A percentile compares a stretch with the other conserved stretches of the same genome.
Evolutionary conservation across 2,888 invertebrate genomes (phyloP).

Genomic region (Nephrotoma guestfalica): DNA sequence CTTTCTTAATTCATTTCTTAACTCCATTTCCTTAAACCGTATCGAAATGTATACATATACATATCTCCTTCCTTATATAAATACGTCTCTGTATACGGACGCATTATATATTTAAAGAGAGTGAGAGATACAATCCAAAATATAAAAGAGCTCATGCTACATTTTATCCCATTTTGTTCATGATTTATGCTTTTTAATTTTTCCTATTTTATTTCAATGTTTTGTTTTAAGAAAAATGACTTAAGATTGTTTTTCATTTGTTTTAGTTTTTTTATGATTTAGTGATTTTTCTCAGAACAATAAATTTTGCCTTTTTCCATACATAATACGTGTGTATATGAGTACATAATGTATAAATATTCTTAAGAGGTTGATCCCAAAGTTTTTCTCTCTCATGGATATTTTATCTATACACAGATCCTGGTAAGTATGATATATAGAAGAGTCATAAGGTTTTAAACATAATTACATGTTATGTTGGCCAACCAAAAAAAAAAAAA

Average conservation of each 20-base stretch:
- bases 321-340: not conserved
- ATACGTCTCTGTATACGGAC: not conserved
- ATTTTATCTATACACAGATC: not conserved
- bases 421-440: not conserved
- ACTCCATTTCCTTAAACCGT: not conserved
- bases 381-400: not conserved
- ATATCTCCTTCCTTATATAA: not conserved
- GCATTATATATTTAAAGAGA: not conserved
- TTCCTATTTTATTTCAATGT: not conserved
- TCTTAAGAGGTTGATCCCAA: not conserved
- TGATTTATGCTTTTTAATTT: not conserved
- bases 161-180: not conserved
- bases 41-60: not conserved
- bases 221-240: not conserved
- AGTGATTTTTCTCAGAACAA: not conserved
- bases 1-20: not conserved
- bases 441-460: not conserved
- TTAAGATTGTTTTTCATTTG: not conserved
- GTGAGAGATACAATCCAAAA: not conserved
- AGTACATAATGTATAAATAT: not conserved
- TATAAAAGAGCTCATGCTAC: not conserved
- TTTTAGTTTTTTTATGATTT: not conserved
- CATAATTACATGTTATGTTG: not conserved
- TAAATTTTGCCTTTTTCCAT: not conserved
- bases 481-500: not conserved